Conservation (phyloP, 2,888 invertebrate species). For the Argyresthia goedartella region DNA sequence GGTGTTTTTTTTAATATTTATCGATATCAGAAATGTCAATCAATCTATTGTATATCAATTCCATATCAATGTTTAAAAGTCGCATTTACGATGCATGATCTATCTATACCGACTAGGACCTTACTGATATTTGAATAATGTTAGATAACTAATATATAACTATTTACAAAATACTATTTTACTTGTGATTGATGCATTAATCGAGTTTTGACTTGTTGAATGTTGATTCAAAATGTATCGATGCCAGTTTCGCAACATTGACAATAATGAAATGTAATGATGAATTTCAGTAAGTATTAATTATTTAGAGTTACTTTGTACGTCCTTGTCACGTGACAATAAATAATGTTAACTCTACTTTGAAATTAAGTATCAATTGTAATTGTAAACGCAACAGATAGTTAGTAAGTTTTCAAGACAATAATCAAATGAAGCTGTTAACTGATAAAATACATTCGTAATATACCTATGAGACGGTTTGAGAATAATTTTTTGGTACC, state of each 20-base stretch:
- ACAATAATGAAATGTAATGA: slow-evolving; percentile 27
- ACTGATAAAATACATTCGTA: background rate
- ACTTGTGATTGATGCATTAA: no score
- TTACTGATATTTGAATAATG: slow-evolving; percentile 6
- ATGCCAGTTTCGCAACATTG: slow-evolving; percentile 24
- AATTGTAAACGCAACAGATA: slow-evolving; percentile 8
- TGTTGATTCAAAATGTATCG: background rate
- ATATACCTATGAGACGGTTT: background rate
- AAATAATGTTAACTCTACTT: slow-evolving; percentile 8
- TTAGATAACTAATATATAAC: background rate
- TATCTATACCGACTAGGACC: slow-evolving; percentile 30
- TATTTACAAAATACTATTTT: no score
- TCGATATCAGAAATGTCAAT: slow-evolving; percentile 41
- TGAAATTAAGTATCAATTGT: background rate
- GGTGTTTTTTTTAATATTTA: slow-evolving; percentile 40
- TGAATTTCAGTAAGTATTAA: slow-evolving; percentile 7
- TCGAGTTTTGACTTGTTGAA: background rate
- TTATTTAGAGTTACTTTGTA: slow-evolving; percentile 3
- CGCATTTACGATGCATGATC: slow-evolving; percentile 27
- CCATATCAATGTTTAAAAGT: slow-evolving; percentile 53
- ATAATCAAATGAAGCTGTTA: background rate
- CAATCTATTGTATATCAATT: slow-evolving; percentile 62
- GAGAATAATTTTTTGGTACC: background rate
- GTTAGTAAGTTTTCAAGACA: background rate
- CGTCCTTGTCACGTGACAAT: slow-evolving; percentile 2